Conservation (phyloP, 2,888 invertebrate genomes). For the Microctonus hyperodae region DNA sequence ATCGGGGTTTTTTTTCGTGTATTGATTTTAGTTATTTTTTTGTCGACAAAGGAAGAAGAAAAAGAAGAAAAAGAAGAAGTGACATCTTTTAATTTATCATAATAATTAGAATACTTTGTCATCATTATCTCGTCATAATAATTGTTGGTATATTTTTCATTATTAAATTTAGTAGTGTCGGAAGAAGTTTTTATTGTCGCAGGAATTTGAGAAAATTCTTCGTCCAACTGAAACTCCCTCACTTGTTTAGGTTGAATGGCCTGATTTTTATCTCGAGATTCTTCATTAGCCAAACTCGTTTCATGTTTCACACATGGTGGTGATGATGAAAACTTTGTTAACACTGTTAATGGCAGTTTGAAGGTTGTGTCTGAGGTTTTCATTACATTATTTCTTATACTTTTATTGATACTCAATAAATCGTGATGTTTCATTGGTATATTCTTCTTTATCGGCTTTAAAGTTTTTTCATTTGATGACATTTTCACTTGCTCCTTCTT, state of each 20-base stretch:
- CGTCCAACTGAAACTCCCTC: neutral
- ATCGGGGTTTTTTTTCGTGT: neutral
- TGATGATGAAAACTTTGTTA: conserved; percentile 1
- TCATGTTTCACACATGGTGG: conserved; percentile 4
- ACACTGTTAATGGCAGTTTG: conserved; percentile 1
- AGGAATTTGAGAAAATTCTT: neutral
- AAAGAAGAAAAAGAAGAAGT: neutral
- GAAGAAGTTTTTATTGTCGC: neutral
- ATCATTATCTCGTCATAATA: neutral
- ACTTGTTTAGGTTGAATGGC: neutral
- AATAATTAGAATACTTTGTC: neutral
- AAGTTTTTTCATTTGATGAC: neutral
- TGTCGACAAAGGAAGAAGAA: no score
- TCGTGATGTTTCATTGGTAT: neutral
- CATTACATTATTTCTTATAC: neutral
- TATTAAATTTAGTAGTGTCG: neutral
- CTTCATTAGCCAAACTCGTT: conserved; percentile 8
- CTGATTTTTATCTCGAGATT: neutral
- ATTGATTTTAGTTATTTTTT: neutral
- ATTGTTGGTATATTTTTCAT: neutral
- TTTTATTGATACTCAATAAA: neutral
- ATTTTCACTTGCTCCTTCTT: neutral
- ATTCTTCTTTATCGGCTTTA: neutral
- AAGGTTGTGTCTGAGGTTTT: conserved; percentile 6
- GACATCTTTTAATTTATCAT: neutral